Conservation (phyloP, 2,888 invertebrate genomes). For the Tribolium freemani region DNA sequence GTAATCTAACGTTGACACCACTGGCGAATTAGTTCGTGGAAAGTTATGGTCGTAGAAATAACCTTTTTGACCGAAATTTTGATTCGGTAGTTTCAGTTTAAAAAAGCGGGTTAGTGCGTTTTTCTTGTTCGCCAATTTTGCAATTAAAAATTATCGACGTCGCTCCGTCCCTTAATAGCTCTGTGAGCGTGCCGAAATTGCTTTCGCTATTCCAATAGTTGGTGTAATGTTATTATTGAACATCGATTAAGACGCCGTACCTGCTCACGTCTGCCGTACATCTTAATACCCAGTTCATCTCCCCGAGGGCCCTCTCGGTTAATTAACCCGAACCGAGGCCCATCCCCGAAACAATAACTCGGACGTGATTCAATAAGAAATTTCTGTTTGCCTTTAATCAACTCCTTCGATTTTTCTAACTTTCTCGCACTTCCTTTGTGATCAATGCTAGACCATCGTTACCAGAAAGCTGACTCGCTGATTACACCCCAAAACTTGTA, state of each 20-base stretch:
- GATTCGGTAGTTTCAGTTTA: no score
- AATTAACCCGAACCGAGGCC: slow-evolving; percentile 21
- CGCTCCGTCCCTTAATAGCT: no score
- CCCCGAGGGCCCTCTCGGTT: slow-evolving; percentile 8
- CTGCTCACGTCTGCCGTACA: slow-evolving; percentile 23
- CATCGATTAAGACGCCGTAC: slow-evolving; percentile 38
- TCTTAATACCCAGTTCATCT: slow-evolving; percentile 29
- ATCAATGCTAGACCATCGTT: neutral
- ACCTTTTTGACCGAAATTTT: no score
- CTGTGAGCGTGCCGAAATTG: slow-evolving; percentile 23
- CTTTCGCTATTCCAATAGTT: slow-evolving; percentile 16
- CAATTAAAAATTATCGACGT: neutral
- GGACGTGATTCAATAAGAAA: slow-evolving; percentile 28
- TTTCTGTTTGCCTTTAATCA: slow-evolving; percentile 16
- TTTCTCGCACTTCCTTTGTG: neutral
- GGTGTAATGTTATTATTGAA: slow-evolving; percentile 38
- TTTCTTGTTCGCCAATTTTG: neutral
- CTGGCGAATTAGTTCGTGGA: no score
- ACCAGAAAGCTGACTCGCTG: neutral
- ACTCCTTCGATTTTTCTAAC: neutral
- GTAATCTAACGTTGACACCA: no score
- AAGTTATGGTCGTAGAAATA: no score
- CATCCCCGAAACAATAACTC: slow-evolving; percentile 20
- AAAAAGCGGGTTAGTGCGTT: no score
- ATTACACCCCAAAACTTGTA: neutral